phyloP scores from a whole-genome alignment of 2,888 invertebrate genomes.

The Lithophane ornitopus region DNA sequence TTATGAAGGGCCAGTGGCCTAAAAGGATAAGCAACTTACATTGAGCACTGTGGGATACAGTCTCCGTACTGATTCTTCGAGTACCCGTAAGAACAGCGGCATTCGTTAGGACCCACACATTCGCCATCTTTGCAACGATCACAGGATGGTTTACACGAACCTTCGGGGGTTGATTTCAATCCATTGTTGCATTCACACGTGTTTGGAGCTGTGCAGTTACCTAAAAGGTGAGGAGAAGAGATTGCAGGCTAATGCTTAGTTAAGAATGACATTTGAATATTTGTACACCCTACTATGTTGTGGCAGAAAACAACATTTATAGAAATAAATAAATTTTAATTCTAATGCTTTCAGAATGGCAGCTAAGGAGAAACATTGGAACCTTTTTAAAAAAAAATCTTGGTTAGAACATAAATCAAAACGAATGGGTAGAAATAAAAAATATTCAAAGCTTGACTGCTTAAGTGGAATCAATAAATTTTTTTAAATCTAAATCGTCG shows the following conservation, averaged over 20 bases:
- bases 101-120: constrained; percentile 89
- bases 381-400: neutral
- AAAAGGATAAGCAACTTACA: constrained; percentile 70
- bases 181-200: constrained; percentile 91
- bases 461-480: constrained; percentile 1
- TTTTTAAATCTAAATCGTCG: neutral
- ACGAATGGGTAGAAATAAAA: neutral
- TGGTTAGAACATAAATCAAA: neutral
- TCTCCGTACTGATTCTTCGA: constrained; percentile 69
- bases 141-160: constrained; percentile 82
- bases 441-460: neutral
- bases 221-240: constrained; percentile 45
- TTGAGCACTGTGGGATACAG: constrained; percentile 79
- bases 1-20: neutral
- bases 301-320: neutral
- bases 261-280: neutral
- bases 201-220: constrained; percentile 90
- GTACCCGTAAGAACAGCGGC: constrained; percentile 85
- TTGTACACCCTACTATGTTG: neutral
- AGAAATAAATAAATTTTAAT: neutral
- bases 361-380: too few species aligned
- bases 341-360: neutral
- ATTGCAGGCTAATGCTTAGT: neutral
- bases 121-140: constrained; percentile 59
- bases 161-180: constrained; percentile 81